A percentile compares a stretch with the other conserved stretches of the same genome.
These are phyloP conservation scores for Montipora capricornis DNA, from an alignment of 64 coral and sea anemone species.

Conservation along the genomic window DNA sequence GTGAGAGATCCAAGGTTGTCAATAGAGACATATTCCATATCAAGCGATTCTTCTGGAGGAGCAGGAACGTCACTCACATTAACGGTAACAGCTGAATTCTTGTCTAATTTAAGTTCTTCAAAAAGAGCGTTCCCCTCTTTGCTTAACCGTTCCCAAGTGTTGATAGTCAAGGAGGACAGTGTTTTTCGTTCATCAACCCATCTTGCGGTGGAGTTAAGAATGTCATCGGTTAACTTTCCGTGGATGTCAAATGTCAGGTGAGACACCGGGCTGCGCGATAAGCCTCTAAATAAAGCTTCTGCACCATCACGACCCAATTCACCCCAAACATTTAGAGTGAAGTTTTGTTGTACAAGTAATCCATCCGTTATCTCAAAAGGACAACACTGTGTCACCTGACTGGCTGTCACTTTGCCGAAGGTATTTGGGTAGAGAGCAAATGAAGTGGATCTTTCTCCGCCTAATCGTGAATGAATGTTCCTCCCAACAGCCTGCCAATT, in stretches of 20 bases:
- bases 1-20: background rate
- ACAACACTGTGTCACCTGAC: background rate
- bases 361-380: background rate
- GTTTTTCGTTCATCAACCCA: background rate
- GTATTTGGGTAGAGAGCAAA: background rate
- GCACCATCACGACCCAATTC: background rate
- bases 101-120: background rate
- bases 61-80: background rate
- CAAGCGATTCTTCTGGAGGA: background rate
- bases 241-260: background rate
- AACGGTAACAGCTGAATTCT: background rate
- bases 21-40: background rate
- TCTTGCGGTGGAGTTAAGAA: background rate
- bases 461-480: background rate
- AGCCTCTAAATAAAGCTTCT: background rate
- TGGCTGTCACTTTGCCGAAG: background rate
- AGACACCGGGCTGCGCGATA: background rate
- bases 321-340: background rate
- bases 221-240: background rate
- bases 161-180: background rate
- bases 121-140: too few species aligned
- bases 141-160: background rate
- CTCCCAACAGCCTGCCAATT: background rate
- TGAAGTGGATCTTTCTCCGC: background rate
- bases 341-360: background rate